Base-by-base conservation (phyloP, 2,888 invertebrate genomes). In the Sipunculus nudus region DNA sequence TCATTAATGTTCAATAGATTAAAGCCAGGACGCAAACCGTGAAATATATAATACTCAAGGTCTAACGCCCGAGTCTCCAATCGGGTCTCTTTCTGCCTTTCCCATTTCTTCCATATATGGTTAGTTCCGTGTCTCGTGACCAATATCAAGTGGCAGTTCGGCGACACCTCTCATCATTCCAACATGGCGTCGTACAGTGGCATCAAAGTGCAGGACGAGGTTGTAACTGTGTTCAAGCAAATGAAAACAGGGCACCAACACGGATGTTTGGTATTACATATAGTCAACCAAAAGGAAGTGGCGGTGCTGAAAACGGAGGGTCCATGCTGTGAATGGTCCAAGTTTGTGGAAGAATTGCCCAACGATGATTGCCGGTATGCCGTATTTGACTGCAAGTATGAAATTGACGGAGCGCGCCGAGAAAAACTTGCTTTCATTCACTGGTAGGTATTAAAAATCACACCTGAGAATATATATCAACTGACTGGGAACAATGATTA, bases 351-450 rank as follows among this genome's bases (percentile, higher is more conserved):
- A 16, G 48, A 53, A 35, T 48, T 63, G 52, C 63, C 63, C 0
- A 25, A 45, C 1, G 31, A 61, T 32, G 63, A 63, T 40, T 61
- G 63, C 39, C 63, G 63, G 39, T 63, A 63, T 43, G 53, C 46
- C 29, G 48, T 63, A 26, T 63, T 52, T 40, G 63, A 63, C 50
- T 63, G 46, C 57, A 53, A 56, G 29, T 61, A 49, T 49, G 48
- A 53, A 10, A 56, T 59, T 28, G 49, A 10, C n/a, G 41, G 53
- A 8, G 35, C 46, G 8, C 53, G 61, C 35, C 58, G 63, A 19
- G 46, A 61, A 23, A 48, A 63, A 19, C 57, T 63, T 28, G 56
- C 61, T 39, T 61, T 63, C 50, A 46, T 63, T 26, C 50, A 55
- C 35, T 63, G 63, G 63, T 62, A 40, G 38, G 54, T 59, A 35